Base-by-base conservation (phyloP, 2,888 invertebrate genomes). In the Synergus umbraculus region DNA sequence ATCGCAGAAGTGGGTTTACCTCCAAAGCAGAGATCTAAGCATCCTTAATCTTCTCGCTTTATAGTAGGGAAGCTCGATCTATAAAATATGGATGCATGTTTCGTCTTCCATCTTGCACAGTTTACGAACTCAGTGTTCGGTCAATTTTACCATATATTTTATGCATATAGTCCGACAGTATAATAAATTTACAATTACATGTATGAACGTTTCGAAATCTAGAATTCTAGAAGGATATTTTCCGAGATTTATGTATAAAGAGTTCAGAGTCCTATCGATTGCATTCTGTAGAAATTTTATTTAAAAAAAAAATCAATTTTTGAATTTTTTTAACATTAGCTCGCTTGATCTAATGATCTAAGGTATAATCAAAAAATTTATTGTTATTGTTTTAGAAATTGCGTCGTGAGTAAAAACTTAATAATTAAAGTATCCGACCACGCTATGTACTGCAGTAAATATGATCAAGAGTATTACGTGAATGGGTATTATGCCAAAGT, bases 371-470 rank as follows among this genome's bases (percentile, higher is more conserved):
- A 29, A 29, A 18, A 60, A 3, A 60, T 22, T 63, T 63, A 5
- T 29, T 63, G 5, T 37, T 37, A 37, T 37, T 54, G 5, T 93
- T 93, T 9, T 91, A 96, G 98, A 90, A 98, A 98, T 93, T 96
- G 97, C 91, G 95, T 97, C 86, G 96, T 98, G 86, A 97, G 96
- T 91, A 95, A 96, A 86, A 95, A 96, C 89, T 95, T 96, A 88
- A 94, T 95, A 78, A 95, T 97, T 83, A 97, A 97, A 92, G 94
- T 97, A 79, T 95, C 96, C 15, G 97, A 97, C 92, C 97, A 97
- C 90, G 97, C 97, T 1, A 96, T 97, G 95, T 97, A 96, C 90
- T 96, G 96, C 89, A 95, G 95, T 83, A 95, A 96, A 85, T 97
- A 96, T 89, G 94, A 96, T 73, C 93, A 94, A 9, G 97, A 98